These are phyloP conservation scores for Drosophila mimetica DNA, from an alignment of 2,888 invertebrate species.

Conservation along the genomic window DNA sequence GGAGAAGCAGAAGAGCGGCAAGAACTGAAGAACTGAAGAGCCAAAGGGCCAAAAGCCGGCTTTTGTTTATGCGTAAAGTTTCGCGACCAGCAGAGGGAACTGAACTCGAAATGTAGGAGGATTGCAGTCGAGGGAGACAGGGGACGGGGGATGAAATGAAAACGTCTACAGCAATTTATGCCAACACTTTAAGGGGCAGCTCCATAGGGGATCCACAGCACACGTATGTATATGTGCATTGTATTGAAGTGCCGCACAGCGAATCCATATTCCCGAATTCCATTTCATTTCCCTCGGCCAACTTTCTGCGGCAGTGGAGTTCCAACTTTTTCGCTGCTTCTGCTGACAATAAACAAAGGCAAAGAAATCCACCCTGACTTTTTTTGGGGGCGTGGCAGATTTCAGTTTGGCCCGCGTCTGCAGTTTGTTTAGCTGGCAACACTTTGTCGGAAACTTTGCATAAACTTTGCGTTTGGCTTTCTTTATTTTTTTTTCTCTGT, in stretches of 20 bases:
- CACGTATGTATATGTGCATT: background rate
- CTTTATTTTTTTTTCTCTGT: slow-evolving; percentile 34
- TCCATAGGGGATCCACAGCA: background rate
- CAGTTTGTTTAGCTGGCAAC: slow-evolving; percentile 77
- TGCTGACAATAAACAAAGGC: slow-evolving; percentile 73
- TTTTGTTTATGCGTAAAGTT: slow-evolving; percentile 78
- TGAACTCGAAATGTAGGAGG: background rate
- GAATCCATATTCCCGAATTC: slow-evolving; percentile 68
- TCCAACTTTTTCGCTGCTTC: slow-evolving; percentile 41
- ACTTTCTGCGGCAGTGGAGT: slow-evolving; percentile 47
- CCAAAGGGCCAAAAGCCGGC: slow-evolving; percentile 38
- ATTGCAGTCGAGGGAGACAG: slow-evolving; percentile 10
- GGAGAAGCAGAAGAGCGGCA: background rate
- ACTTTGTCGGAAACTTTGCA: slow-evolving; percentile 71
- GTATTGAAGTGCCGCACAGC: slow-evolving; percentile 16
- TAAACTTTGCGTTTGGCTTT: slow-evolving; percentile 53
- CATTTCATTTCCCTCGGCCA: slow-evolving; percentile 54
- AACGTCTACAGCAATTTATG: slow-evolving; percentile 48
- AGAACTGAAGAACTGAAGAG: slow-evolving; percentile 13
- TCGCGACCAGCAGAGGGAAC: slow-evolving; percentile 21
- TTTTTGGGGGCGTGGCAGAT: slow-evolving; percentile 1
- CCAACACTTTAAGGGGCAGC: slow-evolving; percentile 49
- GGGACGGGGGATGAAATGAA: slow-evolving; percentile 42
- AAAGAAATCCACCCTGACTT: slow-evolving; percentile 30
- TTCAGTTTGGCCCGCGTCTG: slow-evolving; percentile 32